phyloP scores from a whole-genome alignment of 1,140 invertebrate species.

The Elysia chlorotica region DNA sequence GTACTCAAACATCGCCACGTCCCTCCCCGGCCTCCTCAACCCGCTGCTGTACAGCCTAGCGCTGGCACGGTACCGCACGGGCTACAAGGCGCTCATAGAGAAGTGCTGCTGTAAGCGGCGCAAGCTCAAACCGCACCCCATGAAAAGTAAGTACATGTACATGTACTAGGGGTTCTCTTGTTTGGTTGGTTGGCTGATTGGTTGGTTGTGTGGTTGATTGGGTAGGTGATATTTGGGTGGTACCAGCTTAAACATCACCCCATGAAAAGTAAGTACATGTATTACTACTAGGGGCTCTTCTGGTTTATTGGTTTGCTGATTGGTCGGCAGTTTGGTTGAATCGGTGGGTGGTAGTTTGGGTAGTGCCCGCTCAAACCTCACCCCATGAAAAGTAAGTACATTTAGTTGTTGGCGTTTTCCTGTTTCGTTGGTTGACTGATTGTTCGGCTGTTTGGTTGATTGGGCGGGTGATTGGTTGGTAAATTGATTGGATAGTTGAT shows the following conservation, averaged over 20 bases:
- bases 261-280: neutral
- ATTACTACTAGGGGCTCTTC: neutral
- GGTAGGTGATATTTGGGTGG: neutral
- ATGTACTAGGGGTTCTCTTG: neutral
- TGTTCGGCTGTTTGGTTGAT: neutral
- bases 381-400: neutral
- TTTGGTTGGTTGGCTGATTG: neutral
- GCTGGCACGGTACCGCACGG: slow-evolving; percentile 38
- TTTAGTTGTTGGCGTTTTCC: no score
- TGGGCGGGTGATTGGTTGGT: neutral
- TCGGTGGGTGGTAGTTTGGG: slow-evolving; percentile 28
- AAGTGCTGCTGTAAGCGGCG: slow-evolving; percentile 26
- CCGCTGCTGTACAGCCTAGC: slow-evolving; percentile 50
- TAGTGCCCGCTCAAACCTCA: neutral
- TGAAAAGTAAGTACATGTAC: neutral
- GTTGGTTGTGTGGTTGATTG: no score
- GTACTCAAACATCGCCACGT: slow-evolving; percentile 47
- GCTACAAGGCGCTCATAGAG: slow-evolving; percentile 39
- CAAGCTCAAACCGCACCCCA: neutral
- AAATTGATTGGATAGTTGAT: no score
- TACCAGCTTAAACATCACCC: neutral
- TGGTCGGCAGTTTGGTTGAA: no score
- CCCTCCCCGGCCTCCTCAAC: slow-evolving; percentile 50
- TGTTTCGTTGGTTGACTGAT: no score
- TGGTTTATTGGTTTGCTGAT: neutral